Conservation (phyloP, 2,113 vertebrate genomes). For the Pterocles burchelli region DNA sequence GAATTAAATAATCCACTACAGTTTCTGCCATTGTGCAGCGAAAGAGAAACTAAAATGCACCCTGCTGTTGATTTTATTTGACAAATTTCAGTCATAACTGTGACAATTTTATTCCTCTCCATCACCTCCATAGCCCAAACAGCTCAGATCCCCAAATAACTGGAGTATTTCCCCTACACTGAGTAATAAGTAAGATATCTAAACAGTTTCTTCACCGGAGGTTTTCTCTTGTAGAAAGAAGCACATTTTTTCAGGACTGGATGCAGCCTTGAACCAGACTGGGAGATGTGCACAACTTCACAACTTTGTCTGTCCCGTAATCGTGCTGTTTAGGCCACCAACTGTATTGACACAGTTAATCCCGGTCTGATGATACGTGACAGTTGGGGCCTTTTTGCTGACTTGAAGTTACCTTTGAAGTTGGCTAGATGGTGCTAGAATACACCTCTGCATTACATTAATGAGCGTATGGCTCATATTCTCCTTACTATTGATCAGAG, state of each 20-base stretch:
- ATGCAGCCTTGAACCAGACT: not conserved
- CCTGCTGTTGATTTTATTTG: not conserved
- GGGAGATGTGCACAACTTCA: not conserved
- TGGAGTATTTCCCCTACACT: not conserved
- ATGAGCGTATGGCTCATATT: not conserved
- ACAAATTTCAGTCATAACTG: not conserved
- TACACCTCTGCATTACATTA: not conserved
- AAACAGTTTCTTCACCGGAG: not conserved
- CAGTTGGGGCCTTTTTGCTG: not conserved
- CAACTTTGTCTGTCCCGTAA: not conserved
- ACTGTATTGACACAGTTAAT: not conserved
- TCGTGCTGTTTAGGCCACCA: not conserved
- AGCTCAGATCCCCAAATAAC: not conserved
- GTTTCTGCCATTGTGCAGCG: not conserved
- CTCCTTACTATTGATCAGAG: not conserved
- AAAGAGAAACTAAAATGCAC: not conserved
- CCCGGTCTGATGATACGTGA: not conserved
- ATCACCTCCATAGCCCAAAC: not conserved
- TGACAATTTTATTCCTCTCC: not conserved
- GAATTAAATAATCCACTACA: not conserved
- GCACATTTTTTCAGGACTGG: not conserved
- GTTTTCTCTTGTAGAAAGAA: not conserved
- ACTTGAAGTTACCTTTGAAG: slow-evolving; percentile 2
- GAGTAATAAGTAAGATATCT: not conserved
- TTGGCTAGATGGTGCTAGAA: slow-evolving; percentile 37